Conservation (phyloP, 2,797 vertebrate species). For the Paratrypauchen microcephalus region DNA sequence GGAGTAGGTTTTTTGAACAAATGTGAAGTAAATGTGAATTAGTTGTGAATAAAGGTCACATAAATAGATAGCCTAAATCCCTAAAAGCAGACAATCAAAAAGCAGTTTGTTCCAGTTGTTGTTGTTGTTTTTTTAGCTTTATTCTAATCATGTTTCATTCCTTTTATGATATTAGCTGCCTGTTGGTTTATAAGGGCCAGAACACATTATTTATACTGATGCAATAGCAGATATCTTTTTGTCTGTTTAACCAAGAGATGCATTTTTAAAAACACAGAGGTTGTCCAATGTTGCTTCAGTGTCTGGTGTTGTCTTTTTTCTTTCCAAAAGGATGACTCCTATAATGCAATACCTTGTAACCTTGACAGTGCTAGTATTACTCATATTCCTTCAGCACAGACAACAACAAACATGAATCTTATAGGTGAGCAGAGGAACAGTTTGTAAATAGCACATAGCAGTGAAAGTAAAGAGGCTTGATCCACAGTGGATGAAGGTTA, state of each 20-base stretch:
- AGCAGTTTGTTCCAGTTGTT: background rate
- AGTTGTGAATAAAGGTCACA: no score
- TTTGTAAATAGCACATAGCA: constrained; percentile 17
- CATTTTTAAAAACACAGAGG: constrained; percentile 1
- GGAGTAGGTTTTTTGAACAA: no score
- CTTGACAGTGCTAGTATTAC: constrained; percentile 5
- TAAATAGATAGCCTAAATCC: no score
- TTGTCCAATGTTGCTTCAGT: constrained; percentile 3
- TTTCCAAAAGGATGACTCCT: background rate
- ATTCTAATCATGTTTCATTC: background rate
- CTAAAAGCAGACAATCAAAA: no score
- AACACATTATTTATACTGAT: constrained; percentile 3
- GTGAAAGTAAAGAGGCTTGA: constrained; percentile 16
- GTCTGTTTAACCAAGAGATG: background rate
- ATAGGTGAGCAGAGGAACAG: constrained; percentile 4
- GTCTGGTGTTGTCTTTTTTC: background rate
- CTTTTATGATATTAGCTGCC: background rate
- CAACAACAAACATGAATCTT: background rate
- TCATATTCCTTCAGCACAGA: constrained; percentile 1
- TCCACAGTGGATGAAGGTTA: constrained; percentile 18
- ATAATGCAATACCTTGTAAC: constrained; percentile 1
- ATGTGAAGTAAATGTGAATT: no score
- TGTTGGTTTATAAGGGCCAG: background rate
- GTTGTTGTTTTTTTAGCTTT: background rate
- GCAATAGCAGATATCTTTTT: background rate